Evolutionary conservation across 2,888 invertebrate species (phyloP), one percentile per base, ranked within the genome.

Genomic region (Heliconius ethilla): DNA sequence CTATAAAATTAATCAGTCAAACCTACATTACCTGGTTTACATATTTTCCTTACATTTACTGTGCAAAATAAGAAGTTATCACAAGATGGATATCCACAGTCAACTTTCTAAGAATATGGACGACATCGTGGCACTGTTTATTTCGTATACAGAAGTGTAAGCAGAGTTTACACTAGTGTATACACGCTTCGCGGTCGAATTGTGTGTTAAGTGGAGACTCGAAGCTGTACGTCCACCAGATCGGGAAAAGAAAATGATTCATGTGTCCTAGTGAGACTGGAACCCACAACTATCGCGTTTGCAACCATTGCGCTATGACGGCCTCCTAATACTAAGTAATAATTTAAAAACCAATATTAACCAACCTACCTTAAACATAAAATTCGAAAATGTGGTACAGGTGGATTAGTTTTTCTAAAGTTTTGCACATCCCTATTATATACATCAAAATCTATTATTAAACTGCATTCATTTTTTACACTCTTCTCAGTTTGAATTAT

Each of bases 301-400:
- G n/a, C n/a, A 59, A 6, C 51, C 7, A 18, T 51, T 51, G 51
- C 51, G 51, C 51, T 18, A 51, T 18, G 18, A 18, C 51, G 51
- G 18, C 51, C 5, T 18, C 7, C 18, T 51, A 18, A 51, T 7
- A 51, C 51, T 51, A 51, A 3, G 18, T 51, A n/a, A 59, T n/a
- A 2, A n/a, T 59, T 59, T n/a, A n/a, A 7, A 22, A 22, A 55
- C 4, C n/a, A n/a, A 59, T 59, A n/a, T 59, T 9, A n/a, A 59
- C n/a, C n/a, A 59, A 92, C 93, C 92, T 86, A 95, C 95, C 90
- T 86, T 2, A 91, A 73, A 81, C 94, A 92, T 59, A 91, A 83
- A 37, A 95, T 82, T 81, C 93, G 89, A 76, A 93, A 95, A 82
- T 93, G 91, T 10, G 95, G 93, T 75, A 84, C 87, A 0, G 94